phyloP scores from a whole-genome alignment of 2,888 invertebrate species.

The Apodemia mormo region DNA sequence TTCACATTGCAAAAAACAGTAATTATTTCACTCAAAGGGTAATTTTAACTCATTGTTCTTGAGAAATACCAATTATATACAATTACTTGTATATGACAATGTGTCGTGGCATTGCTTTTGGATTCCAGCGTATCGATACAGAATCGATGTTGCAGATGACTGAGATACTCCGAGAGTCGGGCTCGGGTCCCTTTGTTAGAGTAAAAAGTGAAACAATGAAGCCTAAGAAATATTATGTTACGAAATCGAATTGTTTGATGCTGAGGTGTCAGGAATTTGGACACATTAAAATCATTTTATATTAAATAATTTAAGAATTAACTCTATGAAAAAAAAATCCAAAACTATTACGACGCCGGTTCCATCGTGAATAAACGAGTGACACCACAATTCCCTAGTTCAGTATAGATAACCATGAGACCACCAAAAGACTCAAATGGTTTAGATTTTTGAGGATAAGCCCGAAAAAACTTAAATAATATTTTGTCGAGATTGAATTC shows the following conservation, averaged over 20 bases:
- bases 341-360: too few relatives aligned
- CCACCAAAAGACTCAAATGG: too few relatives aligned
- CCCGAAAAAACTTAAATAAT: too few relatives aligned
- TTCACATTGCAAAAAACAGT: conserved; percentile 57
- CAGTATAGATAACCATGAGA: too few relatives aligned
- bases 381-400: too few relatives aligned
- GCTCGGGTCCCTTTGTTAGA: conserved; percentile 43
- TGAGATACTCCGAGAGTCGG: conserved; percentile 52
- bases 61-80: conserved; percentile 80
- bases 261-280: conserved; percentile 60
- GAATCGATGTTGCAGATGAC: conserved; percentile 64
- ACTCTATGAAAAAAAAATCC: too few relatives aligned
- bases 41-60: conserved; percentile 79
- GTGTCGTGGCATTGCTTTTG: conserved; percentile 54
- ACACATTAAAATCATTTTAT: conserved; percentile 22
- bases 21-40: conserved; percentile 77
- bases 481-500: too few relatives aligned
- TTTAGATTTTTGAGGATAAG: too few relatives aligned
- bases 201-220: conserved; percentile 72
- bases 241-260: conserved; percentile 43
- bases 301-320: neutral
- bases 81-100: conserved; percentile 79
- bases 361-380: too few relatives aligned
- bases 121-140: conserved; percentile 70
- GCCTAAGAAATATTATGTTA: conserved; percentile 51